These are phyloP conservation scores for Coptotermes formosanus DNA, from an alignment of 1,140 invertebrate genomes.

Conservation along the genomic window DNA sequence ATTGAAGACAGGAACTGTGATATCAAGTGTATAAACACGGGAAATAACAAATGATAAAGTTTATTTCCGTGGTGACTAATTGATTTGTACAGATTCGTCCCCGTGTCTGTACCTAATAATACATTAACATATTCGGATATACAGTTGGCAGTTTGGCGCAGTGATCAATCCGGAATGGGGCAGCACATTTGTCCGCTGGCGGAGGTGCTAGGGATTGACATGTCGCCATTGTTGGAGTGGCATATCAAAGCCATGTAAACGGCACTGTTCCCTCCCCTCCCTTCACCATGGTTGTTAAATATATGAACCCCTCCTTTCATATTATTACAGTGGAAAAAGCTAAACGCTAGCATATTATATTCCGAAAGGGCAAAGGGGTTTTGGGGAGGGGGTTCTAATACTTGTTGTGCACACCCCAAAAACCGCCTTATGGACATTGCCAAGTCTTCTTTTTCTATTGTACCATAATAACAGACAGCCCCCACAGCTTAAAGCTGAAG, in stretches of 20 bases:
- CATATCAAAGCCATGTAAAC: conserved; percentile 29
- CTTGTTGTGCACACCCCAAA: neutral
- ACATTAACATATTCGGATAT: too few species aligned
- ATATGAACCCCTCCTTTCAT: neutral
- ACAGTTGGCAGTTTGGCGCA: neutral
- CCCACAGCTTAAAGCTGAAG: conserved; percentile 25
- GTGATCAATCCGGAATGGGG: neutral
- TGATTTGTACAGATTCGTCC: too few species aligned
- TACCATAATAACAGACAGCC: conserved; percentile 27
- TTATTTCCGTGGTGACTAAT: too few species aligned
- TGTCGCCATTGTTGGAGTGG: neutral
- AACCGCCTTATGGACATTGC: conserved; percentile 19
- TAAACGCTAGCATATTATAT: conserved; percentile 22
- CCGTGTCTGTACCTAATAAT: too few species aligned
- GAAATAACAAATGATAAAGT: too few species aligned
- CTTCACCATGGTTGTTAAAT: too few species aligned
- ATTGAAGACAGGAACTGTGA: too few species aligned
- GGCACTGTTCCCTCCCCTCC: neutral
- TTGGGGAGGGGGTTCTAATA: neutral
- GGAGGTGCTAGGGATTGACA: conserved; percentile 20
- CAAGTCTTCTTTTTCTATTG: conserved; percentile 10
- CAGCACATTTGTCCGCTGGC: neutral
- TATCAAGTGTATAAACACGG: too few species aligned
- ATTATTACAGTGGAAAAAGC: conserved; percentile 22
- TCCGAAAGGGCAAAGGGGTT: neutral